A percentile compares a stretch with the other conserved stretches of the same genome.
Conservation (phyloP, 1,140 invertebrate genomes). For the Pseudomyrmex pallidus region DNA sequence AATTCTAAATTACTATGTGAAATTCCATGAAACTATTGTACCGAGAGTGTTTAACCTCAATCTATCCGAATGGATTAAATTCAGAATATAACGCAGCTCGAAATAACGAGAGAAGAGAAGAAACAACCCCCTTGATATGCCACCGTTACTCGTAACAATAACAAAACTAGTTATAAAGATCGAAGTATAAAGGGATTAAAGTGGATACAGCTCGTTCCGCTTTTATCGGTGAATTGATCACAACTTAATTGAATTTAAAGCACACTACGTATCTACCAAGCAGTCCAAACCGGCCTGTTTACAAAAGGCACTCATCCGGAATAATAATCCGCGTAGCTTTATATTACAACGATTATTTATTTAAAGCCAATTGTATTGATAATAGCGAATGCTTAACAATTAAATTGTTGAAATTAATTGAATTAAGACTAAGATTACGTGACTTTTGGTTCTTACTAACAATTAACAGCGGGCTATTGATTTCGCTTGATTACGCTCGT, state of each 20-base stretch:
- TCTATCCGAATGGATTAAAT: background rate
- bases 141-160: conserved; percentile 23
- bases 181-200: conserved; percentile 47
- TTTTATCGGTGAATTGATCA: conserved; percentile 40
- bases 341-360: conserved; percentile 37
- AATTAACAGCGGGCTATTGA: conserved; percentile 20
- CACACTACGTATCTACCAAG: conserved; percentile 3
- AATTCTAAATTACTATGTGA: background rate
- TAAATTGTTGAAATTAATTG: conserved; percentile 35
- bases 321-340: conserved; percentile 39
- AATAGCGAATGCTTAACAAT: background rate
- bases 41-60: background rate
- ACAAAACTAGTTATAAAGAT: conserved; percentile 54
- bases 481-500: background rate
- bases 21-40: background rate
- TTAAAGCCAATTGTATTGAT: background rate
- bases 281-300: conserved; percentile 27
- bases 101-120: conserved; percentile 32
- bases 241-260: conserved; percentile 46
- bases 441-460: conserved; percentile 33
- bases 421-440: conserved; percentile 42
- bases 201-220: background rate
- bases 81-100: background rate
- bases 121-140: conserved; percentile 8
- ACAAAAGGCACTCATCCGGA: conserved; percentile 34